Evolutionary conservation across 1,140 invertebrate species (phyloP), one percentile per base, ranked within the genome.

Genomic region (Chironomus tepperi): DNA sequence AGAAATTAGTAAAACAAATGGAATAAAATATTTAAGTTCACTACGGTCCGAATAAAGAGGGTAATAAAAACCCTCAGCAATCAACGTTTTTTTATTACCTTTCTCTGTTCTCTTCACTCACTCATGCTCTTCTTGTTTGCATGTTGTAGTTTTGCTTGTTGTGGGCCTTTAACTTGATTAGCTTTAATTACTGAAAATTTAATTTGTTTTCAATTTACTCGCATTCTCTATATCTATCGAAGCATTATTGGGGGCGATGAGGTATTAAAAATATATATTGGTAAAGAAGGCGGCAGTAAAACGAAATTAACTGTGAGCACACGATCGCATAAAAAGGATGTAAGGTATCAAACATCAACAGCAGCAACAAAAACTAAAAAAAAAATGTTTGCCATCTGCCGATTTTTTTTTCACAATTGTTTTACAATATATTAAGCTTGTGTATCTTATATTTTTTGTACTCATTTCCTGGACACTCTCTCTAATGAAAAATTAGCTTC

Each of bases 241-340:
- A 7, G 8, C 2, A 57, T 12, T 57, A 57, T 19, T 70, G 16
- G 10, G 10, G 19, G 65, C 65, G 19, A 70, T 34, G 24, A 34
- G 24, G 24, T 34, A 34, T 34, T 34, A 34, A 34, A 34, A 34
- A 2, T 34, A 5, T 34, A 34, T 34, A 34, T 34, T 34, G 24
- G 24, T 34, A 34, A 7, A 5, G 18, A 18, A 70, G 19, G 10
- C 5, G 65, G 65, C 18, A 70, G 19, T 70, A 19, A 70, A 70
- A 19, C 18, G 18, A 70, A 70, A 70, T 70, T 70, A 70, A 70
- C 65, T 70, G 7, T 21, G 47, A 70, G 65, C 65, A 70, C 65
- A 70, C 65, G 65, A 70, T 70, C 65, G 65, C 65, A 70, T 70
- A 70, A 70, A 70, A 70, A 70, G 65, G 16, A 70, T 70, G 65